These are phyloP conservation scores for Eulemur rufifrons DNA, from an alignment of 2,113 vertebrate genomes.

Conservation along the genomic window DNA sequence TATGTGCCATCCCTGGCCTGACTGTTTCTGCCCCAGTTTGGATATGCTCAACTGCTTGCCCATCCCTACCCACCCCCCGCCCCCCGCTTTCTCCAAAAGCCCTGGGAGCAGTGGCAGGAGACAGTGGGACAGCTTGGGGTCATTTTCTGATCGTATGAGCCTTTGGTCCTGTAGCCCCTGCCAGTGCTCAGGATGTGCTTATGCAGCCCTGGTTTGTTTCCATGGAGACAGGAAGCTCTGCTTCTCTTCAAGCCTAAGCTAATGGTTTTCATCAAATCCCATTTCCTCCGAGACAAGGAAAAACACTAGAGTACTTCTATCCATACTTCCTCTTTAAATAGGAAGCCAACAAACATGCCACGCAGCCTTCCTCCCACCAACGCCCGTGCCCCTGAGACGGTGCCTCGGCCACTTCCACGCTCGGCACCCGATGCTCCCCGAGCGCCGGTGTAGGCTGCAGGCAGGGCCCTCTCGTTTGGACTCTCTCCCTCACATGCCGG, in stretches of 20 bases:
- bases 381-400: background rate
- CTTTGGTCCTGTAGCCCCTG: constrained; percentile 37
- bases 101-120: background rate
- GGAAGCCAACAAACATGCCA: background rate
- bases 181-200: constrained; percentile 59
- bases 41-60: background rate
- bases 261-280: constrained; percentile 76
- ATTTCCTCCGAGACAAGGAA: constrained; percentile 68
- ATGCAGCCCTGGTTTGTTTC: constrained; percentile 73
- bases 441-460: background rate
- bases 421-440: background rate
- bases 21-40: background rate
- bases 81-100: background rate
- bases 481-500: background rate
- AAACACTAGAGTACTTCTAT: constrained; percentile 43
- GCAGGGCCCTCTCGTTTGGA: too few species aligned
- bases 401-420: background rate
- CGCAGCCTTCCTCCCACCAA: background rate
- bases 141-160: constrained; percentile 43
- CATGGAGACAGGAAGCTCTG: constrained; percentile 82
- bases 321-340: background rate
- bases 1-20: background rate
- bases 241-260: constrained; percentile 76
- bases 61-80: background rate
- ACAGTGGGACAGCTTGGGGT: background rate